Conservation (phyloP, 2,888 invertebrate species). For the Macaria notata region DNA sequence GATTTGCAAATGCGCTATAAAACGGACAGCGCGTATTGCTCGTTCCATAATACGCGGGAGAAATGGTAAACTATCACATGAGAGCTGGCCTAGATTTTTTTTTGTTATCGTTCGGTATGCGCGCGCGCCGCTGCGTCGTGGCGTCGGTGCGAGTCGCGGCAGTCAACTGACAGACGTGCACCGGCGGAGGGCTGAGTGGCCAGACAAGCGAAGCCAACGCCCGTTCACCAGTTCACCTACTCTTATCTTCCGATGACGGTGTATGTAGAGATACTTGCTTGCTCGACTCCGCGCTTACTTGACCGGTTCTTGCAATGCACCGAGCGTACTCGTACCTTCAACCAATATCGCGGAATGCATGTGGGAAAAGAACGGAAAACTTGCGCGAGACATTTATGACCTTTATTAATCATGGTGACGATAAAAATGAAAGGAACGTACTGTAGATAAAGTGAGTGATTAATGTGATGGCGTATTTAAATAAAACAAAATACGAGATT, state of each 20-base stretch:
- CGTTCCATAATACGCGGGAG: slow-evolving; percentile 61
- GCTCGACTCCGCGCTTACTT: slow-evolving; percentile 55
- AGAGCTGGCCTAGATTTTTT: slow-evolving; percentile 60
- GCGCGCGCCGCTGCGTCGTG: slow-evolving; percentile 58
- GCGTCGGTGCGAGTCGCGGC: slow-evolving; percentile 61
- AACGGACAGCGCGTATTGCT: slow-evolving; percentile 56
- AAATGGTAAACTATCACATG: slow-evolving; percentile 64
- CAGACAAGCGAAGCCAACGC: slow-evolving; percentile 65
- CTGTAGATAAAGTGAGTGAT: slow-evolving; percentile 38
- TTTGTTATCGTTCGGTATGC: slow-evolving; percentile 42
- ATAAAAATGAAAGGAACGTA: slow-evolving; percentile 40
- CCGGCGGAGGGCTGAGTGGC: slow-evolving; percentile 14
- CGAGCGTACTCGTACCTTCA: slow-evolving; percentile 43
- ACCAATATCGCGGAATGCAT: slow-evolving; percentile 37
- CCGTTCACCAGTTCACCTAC: slow-evolving; percentile 76
- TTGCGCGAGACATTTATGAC: slow-evolving; percentile 34
- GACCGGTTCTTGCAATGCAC: slow-evolving; percentile 57
- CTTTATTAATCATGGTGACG: slow-evolving; percentile 34
- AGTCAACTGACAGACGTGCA: slow-evolving; percentile 74
- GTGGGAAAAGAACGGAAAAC: slow-evolving; percentile 38
- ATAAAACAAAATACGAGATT: no score
- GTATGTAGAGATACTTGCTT: slow-evolving; percentile 48
- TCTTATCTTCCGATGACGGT: slow-evolving; percentile 72
- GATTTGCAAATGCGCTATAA: slow-evolving; percentile 48
- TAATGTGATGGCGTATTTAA: slow-evolving; percentile 23